Base-by-base conservation (phyloP, 2,888 invertebrate species). In the Phyllotreta cruciferae region DNA sequence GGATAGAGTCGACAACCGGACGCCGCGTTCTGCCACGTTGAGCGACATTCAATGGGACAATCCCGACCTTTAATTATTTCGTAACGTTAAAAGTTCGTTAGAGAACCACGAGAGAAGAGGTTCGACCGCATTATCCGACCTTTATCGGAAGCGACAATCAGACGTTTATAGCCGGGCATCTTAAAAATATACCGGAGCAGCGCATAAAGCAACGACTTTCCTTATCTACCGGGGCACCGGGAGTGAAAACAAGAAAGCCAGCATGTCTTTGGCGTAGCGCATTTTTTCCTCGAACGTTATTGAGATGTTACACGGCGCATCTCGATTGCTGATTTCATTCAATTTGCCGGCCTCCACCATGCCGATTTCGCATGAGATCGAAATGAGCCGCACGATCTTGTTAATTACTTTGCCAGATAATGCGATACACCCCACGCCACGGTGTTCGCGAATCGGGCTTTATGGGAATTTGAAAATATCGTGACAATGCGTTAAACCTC, bases 351-450 rank as follows among this genome's bases (percentile, higher is more conserved):
- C 75, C 75, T 75, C 74, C 74, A 76, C 75, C 74, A 74, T 71
- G 73, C 71, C 69, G 76, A 76, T 75, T 76, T 74, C 74, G 74
- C 73, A 68, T 77, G 71, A 72, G 74, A 76, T 74, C 75, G 62
- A 63, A 71, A 73, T 72, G 71, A 69, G 72, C 66, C 66, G 73
- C 78, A 78, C 77, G 78, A 78, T 74, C 71, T 73, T 74, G 77
- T 78, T 78, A 78, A 78, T 78, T 78, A 77, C 73, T 67, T 67
- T 63, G 63, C 63, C 54, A 72, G 75, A 76, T 76, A 72, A 73
- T 67, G 72, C 74, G 73, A 73, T 70, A 70, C 71, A 71, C 71
- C 70, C 71, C 70, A 71, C 70, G 67, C 70, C 49, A 49, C 35
- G 49, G 52, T 37, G 52, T 38, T 37, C 13, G 56, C 62, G 62